Conservation (phyloP, 2,888 invertebrate genomes). For the Epirrhoe tristata region DNA sequence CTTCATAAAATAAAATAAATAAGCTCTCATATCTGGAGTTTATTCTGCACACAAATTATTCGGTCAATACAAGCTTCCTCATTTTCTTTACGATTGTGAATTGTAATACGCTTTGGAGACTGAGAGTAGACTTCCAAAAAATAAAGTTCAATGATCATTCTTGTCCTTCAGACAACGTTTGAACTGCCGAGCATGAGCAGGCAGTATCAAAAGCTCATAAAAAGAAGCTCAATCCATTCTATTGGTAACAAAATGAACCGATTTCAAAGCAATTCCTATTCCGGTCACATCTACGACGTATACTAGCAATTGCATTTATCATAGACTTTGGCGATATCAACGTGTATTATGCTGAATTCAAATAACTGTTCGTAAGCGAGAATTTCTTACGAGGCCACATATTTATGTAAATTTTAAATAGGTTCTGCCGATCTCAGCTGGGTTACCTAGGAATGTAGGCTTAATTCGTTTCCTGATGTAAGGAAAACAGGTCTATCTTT, state of each 20-base stretch:
- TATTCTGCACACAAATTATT: too few species aligned
- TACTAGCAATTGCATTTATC: slow-evolving; percentile 12
- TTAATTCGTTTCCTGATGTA: neutral
- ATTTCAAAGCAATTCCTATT: slow-evolving; percentile 5
- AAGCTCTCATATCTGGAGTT: too few species aligned
- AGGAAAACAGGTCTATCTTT: neutral
- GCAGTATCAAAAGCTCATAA: neutral
- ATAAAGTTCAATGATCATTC: neutral
- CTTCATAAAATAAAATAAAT: too few species aligned
- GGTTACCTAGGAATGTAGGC: neutral
- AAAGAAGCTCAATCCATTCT: neutral
- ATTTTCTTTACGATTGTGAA: too few species aligned
- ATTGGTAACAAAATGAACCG: slow-evolving; percentile 6
- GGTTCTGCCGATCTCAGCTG: neutral
- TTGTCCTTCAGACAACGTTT: neutral
- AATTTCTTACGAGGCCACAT: slow-evolving; percentile 10
- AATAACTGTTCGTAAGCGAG: slow-evolving; percentile 1
- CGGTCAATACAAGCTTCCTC: too few species aligned
- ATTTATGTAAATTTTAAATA: slow-evolving; percentile 21
- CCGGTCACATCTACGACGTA: slow-evolving; percentile 15
- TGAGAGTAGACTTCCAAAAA: neutral
- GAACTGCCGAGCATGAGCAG: neutral
- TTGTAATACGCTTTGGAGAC: too few species aligned
- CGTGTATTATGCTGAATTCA: slow-evolving; percentile 9
- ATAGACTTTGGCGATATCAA: neutral